These are phyloP conservation scores for Chlorodrepanis virens DNA, from an alignment of 2,113 vertebrate genomes.

Conservation along the genomic window DNA sequence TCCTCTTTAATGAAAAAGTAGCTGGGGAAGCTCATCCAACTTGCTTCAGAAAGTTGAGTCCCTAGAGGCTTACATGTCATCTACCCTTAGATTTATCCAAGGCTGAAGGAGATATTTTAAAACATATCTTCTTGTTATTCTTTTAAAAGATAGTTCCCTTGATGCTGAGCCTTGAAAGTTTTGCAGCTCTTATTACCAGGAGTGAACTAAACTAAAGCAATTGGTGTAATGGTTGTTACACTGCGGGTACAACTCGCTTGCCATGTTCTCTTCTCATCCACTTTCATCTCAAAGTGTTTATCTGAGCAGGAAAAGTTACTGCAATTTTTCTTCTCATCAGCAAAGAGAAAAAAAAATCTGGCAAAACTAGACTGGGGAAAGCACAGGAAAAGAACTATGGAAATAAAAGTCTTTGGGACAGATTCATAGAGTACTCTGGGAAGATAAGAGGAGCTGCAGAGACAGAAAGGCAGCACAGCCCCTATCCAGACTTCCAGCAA, in stretches of 20 bases:
- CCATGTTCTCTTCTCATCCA: slow-evolving; percentile 51
- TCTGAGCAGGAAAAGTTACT: slow-evolving; percentile 76
- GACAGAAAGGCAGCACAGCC: background rate
- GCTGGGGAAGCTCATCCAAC: slow-evolving; percentile 29
- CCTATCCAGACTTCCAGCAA: background rate
- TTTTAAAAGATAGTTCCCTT: slow-evolving; percentile 50
- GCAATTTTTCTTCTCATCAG: slow-evolving; percentile 1
- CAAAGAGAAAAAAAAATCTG: background rate
- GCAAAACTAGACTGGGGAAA: background rate
- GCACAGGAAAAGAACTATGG: background rate
- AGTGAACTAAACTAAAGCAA: slow-evolving; percentile 40
- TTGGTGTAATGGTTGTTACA: slow-evolving; percentile 39
- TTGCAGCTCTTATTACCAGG: slow-evolving; percentile 38
- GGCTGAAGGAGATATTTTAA: slow-evolving; percentile 46
- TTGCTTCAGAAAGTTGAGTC: slow-evolving; percentile 41
- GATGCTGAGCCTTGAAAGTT: slow-evolving; percentile 48
- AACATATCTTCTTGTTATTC: slow-evolving; percentile 46
- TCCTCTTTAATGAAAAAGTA: slow-evolving; percentile 47
- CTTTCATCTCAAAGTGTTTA: slow-evolving; percentile 63
- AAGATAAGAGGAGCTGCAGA: background rate
- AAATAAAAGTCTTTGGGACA: background rate
- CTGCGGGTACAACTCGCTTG: slow-evolving; percentile 30
- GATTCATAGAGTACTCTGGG: background rate
- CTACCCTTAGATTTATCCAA: slow-evolving; percentile 52
- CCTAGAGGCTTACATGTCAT: slow-evolving; percentile 39